Percentiles rank a stretch among this genome's conserved stretches.
These are phyloP conservation scores for Hemichromis elongatus DNA, from an alignment of 2,113 vertebrate genomes.

Conservation along the genomic window DNA sequence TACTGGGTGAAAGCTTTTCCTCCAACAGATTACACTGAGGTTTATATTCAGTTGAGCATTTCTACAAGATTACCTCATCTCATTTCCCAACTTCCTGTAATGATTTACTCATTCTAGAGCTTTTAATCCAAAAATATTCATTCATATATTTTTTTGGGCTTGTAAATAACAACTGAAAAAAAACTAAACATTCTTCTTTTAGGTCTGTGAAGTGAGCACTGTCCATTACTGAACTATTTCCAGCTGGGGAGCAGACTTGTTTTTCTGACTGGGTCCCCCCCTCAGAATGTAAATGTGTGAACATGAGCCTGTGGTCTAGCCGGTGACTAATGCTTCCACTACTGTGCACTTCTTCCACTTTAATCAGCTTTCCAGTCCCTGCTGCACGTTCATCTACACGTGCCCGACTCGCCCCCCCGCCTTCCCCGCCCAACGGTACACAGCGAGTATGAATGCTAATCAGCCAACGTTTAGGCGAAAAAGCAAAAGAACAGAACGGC, in stretches of 20 bases:
- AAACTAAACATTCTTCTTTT: background rate
- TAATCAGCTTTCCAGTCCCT: constrained; percentile 8
- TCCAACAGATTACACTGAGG: background rate
- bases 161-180: background rate
- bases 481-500: constrained; percentile 17
- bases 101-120: background rate
- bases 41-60: background rate
- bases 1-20: background rate
- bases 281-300: constrained; percentile 34
- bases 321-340: constrained; percentile 52
- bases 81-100: background rate
- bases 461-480: constrained; percentile 27
- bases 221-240: constrained; percentile 29
- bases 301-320: constrained; percentile 49
- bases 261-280: constrained; percentile 24
- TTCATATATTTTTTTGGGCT: background rate
- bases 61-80: background rate
- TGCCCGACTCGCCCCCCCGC: background rate
- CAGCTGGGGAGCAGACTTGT: constrained; percentile 19
- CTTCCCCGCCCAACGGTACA: background rate
- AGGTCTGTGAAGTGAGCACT: background rate
- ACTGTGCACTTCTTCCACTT: constrained; percentile 42
- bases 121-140: background rate
- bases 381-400: constrained; percentile 50
- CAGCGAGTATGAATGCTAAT: constrained; percentile 4